phyloP scores from a whole-genome alignment of 2,113 vertebrate species.

The Toxotes jaculatrix region DNA sequence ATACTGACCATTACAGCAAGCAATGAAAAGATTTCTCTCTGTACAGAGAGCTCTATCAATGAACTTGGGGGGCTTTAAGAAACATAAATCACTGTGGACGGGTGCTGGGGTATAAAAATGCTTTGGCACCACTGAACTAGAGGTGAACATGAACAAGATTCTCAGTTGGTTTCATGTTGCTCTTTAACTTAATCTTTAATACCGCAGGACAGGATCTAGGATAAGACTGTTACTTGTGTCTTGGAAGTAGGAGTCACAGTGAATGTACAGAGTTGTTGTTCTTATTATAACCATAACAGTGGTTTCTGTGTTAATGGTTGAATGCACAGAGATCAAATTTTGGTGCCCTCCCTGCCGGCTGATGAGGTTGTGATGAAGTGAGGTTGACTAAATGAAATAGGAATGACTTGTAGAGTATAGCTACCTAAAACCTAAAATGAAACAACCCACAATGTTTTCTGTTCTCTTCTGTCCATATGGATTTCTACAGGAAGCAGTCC shows the following conservation, averaged over 20 bases:
- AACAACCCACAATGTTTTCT: background rate
- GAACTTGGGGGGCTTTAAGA: background rate
- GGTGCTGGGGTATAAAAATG: background rate
- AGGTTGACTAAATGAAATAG: background rate
- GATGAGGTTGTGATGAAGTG: background rate
- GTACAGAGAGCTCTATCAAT: background rate
- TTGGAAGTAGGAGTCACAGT: background rate
- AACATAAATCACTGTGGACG: background rate
- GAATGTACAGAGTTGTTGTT: background rate
- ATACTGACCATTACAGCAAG: background rate
- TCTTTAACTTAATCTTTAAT: background rate
- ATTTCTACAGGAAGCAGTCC: constrained; percentile 90
- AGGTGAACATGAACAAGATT: background rate
- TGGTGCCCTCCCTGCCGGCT: background rate
- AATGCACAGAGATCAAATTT: background rate
- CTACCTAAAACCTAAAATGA: background rate
- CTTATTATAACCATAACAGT: background rate
- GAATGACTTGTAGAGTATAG: background rate
- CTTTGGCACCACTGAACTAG: background rate
- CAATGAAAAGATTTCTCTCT: background rate
- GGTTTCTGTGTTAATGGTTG: background rate
- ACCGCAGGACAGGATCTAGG: background rate
- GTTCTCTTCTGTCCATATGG: constrained; percentile 42
- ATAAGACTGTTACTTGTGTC: background rate
- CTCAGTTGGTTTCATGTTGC: background rate